Percentiles rank a stretch among this genome's conserved stretches.
These are phyloP conservation scores for Onychorhynchus coronatus DNA, from an alignment of 2,113 vertebrate species.

Conservation along the genomic window DNA sequence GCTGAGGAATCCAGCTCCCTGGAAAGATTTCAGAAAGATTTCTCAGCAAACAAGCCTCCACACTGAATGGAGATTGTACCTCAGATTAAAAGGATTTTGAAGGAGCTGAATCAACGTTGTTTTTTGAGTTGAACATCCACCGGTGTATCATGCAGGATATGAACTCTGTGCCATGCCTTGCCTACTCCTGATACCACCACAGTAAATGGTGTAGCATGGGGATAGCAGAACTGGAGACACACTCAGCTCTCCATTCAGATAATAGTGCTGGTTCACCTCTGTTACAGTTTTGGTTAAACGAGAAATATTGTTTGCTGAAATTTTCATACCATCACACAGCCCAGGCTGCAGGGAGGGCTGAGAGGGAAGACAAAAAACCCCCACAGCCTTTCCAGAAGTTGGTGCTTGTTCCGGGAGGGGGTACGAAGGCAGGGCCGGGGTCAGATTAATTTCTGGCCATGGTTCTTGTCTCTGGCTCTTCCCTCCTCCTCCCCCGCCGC, in stretches of 20 bases:
- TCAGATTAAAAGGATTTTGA: not conserved
- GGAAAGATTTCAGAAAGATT: not conserved
- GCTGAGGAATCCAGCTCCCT: not conserved
- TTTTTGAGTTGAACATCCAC: not conserved
- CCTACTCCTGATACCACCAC: not conserved
- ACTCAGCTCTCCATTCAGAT: not conserved
- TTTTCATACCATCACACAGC: too few relatives aligned
- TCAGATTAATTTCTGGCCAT: too few relatives aligned
- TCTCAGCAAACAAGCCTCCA: not conserved
- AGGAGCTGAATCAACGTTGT: not conserved
- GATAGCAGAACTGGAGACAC: not conserved
- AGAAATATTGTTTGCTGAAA: too few relatives aligned
- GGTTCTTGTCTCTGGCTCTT: too few relatives aligned
- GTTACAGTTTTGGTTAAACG: too few relatives aligned
- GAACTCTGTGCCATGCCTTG: not conserved
- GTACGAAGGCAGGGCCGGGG: too few relatives aligned
- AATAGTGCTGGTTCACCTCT: not conserved
- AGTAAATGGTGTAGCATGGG: too few relatives aligned
- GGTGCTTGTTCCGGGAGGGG: too few relatives aligned
- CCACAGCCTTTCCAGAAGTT: too few relatives aligned
- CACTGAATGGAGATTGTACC: not conserved
- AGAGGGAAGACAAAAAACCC: too few relatives aligned
- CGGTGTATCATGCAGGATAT: fast-evolving
- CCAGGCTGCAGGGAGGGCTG: too few relatives aligned
- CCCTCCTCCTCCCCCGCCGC: too few relatives aligned